Evolutionary conservation across 2,113 vertebrate species (phyloP).

Genomic region (Mesitornis unicolor): DNA sequence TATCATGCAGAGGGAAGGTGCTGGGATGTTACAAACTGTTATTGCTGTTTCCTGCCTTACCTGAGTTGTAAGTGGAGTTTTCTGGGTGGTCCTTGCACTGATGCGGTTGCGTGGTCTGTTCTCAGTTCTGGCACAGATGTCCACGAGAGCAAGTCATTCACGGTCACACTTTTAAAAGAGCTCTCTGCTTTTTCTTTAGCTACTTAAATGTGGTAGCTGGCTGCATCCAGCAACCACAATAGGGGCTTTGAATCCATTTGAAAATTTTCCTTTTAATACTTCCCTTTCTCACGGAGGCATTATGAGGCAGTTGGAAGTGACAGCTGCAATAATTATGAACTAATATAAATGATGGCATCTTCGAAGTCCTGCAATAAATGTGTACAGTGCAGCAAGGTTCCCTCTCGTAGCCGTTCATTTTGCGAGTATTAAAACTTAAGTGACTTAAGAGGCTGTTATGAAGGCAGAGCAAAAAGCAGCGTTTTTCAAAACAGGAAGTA

Average conservation of each 20-base stretch:
- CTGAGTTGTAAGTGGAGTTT: neutral
- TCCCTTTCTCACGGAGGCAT: neutral
- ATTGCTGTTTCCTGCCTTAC: neutral
- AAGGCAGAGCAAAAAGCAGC: slow-evolving; percentile 28
- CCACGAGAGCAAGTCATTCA: neutral
- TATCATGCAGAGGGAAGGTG: neutral
- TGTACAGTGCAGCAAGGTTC: slow-evolving; percentile 4
- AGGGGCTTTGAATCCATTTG: neutral
- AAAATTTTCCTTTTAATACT: slow-evolving; percentile 8
- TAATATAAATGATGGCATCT: slow-evolving; percentile 34
- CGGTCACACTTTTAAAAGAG: neutral
- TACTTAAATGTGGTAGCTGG: neutral
- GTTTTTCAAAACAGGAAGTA: slow-evolving; percentile 58
- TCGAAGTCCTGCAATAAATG: slow-evolving; percentile 25
- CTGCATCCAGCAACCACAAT: neutral
- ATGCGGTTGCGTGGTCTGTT: neutral
- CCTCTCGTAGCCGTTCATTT: neutral
- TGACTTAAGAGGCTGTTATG: slow-evolving; percentile 36
- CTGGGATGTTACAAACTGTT: neutral
- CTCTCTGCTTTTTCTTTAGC: neutral
- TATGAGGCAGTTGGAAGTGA: neutral
- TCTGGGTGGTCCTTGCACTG: neutral
- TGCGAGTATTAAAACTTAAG: slow-evolving; percentile 40
- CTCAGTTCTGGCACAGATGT: neutral
- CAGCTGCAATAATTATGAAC: slow-evolving; percentile 9